A percentile compares a stretch with the other conserved stretches of the same genome.
Evolutionary conservation across 1,140 invertebrate genomes (phyloP).

Genomic region (Pararge aegeria): DNA sequence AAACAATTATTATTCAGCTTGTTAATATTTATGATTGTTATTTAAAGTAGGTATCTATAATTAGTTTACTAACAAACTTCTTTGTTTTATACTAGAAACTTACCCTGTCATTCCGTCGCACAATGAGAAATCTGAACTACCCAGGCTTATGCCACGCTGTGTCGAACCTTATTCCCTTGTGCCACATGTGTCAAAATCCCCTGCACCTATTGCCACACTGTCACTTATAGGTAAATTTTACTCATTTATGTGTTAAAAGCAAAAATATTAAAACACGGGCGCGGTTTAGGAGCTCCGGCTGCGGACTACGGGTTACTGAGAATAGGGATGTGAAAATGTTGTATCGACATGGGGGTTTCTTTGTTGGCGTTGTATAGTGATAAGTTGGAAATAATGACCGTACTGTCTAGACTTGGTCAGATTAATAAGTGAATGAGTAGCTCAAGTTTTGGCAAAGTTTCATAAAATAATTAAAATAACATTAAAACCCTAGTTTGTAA

Average conservation of each 20-base stretch:
- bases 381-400: too few species aligned
- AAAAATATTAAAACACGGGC: conserved; percentile 36
- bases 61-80: conserved; percentile 9
- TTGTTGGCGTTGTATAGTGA: background rate
- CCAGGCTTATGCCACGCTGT: conserved; percentile 71
- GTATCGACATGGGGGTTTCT: conserved; percentile 7
- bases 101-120: conserved; percentile 66
- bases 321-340: conserved; percentile 36
- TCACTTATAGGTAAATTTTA: conserved; percentile 16
- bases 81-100: conserved; percentile 43
- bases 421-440: background rate
- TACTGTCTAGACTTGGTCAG: too few species aligned
- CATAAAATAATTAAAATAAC: too few species aligned
- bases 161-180: conserved; percentile 61
- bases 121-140: conserved; percentile 55
- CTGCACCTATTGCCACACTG: conserved; percentile 25
- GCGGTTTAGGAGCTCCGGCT: conserved; percentile 44
- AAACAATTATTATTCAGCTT: too few species aligned
- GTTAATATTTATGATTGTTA: too few species aligned
- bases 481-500: too few species aligned
- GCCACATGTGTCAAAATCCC: conserved; percentile 68
- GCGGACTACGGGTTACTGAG: conserved; percentile 42
- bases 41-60: too few species aligned
- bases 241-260: background rate
- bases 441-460: too few species aligned